phyloP scores from a whole-genome alignment of 2,888 invertebrate genomes.

The Coelinius sp. region DNA sequence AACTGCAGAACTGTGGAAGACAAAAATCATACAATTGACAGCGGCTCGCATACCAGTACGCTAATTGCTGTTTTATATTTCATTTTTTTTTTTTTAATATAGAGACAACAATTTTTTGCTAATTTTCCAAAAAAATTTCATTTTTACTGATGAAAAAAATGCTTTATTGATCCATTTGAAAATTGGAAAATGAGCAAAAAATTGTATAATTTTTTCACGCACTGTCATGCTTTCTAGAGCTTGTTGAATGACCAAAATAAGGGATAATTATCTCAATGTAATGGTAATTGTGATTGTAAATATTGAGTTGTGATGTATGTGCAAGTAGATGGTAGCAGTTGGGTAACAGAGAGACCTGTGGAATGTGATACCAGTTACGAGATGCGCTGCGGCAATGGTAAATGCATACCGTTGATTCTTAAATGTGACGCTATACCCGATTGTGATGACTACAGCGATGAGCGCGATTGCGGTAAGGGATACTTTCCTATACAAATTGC shows the following conservation, averaged over 20 bases:
- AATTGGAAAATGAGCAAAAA: background rate
- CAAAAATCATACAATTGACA: slow-evolving; percentile 60
- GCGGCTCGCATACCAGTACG: slow-evolving; percentile 64
- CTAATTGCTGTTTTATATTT: slow-evolving; percentile 45
- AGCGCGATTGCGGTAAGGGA: slow-evolving; percentile 74
- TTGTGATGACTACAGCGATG: slow-evolving; percentile 78
- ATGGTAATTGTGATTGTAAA: slow-evolving; percentile 35
- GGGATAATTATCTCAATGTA: slow-evolving; percentile 31
- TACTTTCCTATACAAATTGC: background rate
- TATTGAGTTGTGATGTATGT: slow-evolving; percentile 46
- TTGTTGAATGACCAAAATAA: slow-evolving; percentile 35
- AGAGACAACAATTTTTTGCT: background rate
- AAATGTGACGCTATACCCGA: slow-evolving; percentile 76
- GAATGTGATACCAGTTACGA: slow-evolving; percentile 62
- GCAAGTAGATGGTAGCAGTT: slow-evolving; percentile 50
- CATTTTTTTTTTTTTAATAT: slow-evolving; percentile 1
- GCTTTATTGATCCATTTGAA: slow-evolving; percentile 15
- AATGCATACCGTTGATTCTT: slow-evolving; percentile 75
- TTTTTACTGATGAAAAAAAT: slow-evolving; percentile 25
- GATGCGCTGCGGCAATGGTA: slow-evolving; percentile 74
- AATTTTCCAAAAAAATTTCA: too few relatives aligned
- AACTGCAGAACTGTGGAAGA: slow-evolving; percentile 57
- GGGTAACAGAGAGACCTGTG: slow-evolving; percentile 43
- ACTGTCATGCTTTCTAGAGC: slow-evolving; percentile 30
- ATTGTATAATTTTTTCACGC: background rate